These are phyloP conservation scores for Machaerirhynchus nigripectus DNA, from an alignment of 2,113 vertebrate genomes.

Conservation along the genomic window DNA sequence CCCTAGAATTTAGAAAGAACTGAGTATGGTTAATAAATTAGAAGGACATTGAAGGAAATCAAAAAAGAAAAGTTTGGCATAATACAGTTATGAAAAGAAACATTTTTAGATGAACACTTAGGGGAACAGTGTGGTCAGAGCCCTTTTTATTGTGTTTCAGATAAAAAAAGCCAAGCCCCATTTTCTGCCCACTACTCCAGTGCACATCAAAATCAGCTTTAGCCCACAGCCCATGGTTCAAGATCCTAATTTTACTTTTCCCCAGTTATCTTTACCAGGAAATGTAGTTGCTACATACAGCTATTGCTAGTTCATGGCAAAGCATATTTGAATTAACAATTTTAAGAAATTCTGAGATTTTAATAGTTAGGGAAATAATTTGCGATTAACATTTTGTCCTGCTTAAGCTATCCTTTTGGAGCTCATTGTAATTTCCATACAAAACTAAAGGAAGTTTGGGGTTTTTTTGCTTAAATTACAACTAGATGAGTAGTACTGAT, in stretches of 20 bases:
- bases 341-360: neutral
- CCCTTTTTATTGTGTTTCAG: neutral
- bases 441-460: neutral
- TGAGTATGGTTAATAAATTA: neutral
- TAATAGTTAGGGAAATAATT: neutral
- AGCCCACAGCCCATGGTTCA: neutral
- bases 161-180: accelerated
- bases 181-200: neutral
- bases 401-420: neutral
- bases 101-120: neutral
- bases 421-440: neutral
- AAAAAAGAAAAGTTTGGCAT: neutral
- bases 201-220: neutral
- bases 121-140: neutral
- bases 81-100: neutral
- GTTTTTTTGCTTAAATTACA: neutral
- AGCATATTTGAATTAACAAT: neutral
- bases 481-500: neutral
- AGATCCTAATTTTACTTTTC: neutral
- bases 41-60: neutral
- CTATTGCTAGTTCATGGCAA: neutral
- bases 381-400: neutral
- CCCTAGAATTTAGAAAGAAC: neutral
- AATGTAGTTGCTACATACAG: neutral
- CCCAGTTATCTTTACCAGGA: neutral